Evolutionary conservation across 1,140 invertebrate species (phyloP).

Genomic region (Epicauta chinensis): DNA sequence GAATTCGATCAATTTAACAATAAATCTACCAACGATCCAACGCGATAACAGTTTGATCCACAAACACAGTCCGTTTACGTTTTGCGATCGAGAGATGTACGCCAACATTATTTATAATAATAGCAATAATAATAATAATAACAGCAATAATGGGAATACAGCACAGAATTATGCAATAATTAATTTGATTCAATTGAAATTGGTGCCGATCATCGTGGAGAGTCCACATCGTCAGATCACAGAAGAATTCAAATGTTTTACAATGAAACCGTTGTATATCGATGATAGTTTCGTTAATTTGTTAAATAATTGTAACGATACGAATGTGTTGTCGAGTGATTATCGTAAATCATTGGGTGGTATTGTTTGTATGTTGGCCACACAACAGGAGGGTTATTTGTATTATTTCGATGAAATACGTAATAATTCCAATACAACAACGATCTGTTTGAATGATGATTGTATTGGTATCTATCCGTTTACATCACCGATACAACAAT

Average conservation of each 20-base stretch:
- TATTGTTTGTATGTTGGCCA: slow-evolving; percentile 45
- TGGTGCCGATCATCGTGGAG: slow-evolving; percentile 38
- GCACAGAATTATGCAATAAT: slow-evolving; percentile 30
- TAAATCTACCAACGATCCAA: slow-evolving; percentile 38
- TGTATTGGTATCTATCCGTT: slow-evolving; percentile 54
- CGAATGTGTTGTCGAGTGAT: slow-evolving; percentile 26
- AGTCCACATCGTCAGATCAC: slow-evolving; percentile 32
- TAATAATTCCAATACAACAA: not conserved
- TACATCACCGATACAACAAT: slow-evolving; percentile 60
- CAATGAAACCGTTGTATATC: slow-evolving; percentile 40
- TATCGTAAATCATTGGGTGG: slow-evolving; percentile 31
- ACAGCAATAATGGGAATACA: slow-evolving; percentile 29
- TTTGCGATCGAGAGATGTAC: slow-evolving; percentile 37
- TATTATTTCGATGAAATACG: slow-evolving; percentile 46
- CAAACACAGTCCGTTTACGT: slow-evolving; percentile 40
- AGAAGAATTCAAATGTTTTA: slow-evolving; percentile 41
- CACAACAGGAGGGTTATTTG: slow-evolving; percentile 52
- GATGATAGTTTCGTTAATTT: slow-evolving; percentile 26
- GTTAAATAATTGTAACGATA: slow-evolving; percentile 7
- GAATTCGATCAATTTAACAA: slow-evolving; percentile 30
- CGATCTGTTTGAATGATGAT: slow-evolving; percentile 34
- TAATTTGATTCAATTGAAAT: slow-evolving; percentile 42
- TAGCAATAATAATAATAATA: not conserved
- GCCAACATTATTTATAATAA: slow-evolving; percentile 33
- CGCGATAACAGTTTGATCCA: slow-evolving; percentile 40